Base-by-base conservation (phyloP, 1,140 invertebrate species). In the Microplitis mediator region DNA sequence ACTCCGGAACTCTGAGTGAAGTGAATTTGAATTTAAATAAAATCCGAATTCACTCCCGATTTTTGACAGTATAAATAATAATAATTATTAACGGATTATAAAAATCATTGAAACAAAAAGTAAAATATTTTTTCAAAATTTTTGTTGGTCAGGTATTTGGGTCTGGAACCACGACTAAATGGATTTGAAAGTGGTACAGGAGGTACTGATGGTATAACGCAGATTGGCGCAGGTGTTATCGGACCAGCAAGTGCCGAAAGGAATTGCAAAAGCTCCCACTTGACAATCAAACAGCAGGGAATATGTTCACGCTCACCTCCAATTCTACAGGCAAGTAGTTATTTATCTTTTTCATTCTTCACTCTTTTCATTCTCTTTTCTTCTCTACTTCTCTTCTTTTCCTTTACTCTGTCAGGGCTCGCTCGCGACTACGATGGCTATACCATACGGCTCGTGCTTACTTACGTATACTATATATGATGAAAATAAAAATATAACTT, bases 191-290 rank as follows among this genome's bases (percentile, higher is more conserved):
- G 67, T 69, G 69, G 75, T 69, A 39, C 71, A 70, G 71, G 67
- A 50, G 75, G 71, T 69, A 76, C 81, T 32, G 76, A 79, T 39
- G 75, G 78, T 67, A 78, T 77, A 72, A 52, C 75, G 45, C 80
- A 79, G 69, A 81, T 81, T 61, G 79, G 80, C 32, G 77, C 80
- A 58, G 83, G 82, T 75, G 80, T 87, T 73, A 83, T 86, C 77
- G 84, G 85, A n/a, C 85, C 85, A 62, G 82, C 83, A 52, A 87
- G 83, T 70, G 85, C 85, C 68, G 86, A 87, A 77, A 84, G 79
- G 75, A 84, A 82, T 77, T 86, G 86, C 76, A 87, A 87, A 75
- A 87, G 80, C 78, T 75, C 77, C 62, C 83, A 87, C 76, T 82
- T 87, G 65, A 86, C 85, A 34, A 71, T 76, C 58, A 87, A 87